Evolutionary conservation across 2,113 vertebrate species (phyloP).

Genomic region (Oncorhynchus tshawytscha): DNA sequence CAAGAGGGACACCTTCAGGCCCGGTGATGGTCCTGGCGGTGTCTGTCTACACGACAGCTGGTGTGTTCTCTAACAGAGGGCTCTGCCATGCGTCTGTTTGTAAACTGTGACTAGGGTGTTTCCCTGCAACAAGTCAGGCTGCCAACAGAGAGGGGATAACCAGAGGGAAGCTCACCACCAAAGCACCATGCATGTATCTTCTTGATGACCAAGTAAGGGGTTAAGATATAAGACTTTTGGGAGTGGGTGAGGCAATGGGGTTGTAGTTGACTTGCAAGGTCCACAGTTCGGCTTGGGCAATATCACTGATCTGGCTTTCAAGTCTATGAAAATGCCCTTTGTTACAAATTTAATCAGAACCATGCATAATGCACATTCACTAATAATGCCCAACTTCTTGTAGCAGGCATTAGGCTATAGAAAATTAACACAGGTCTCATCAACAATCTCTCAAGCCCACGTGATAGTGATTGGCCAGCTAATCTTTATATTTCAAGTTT

Average conservation of each 20-base stretch:
- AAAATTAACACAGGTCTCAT: no score
- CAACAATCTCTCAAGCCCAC: no score
- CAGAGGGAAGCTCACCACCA: neutral
- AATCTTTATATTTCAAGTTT: no score
- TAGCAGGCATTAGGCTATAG: no score
- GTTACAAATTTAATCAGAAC: no score
- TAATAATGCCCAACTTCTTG: no score
- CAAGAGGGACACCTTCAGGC: no score
- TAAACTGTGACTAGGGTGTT: constrained; percentile 2
- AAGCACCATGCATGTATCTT: no score
- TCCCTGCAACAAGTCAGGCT: neutral
- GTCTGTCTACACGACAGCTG: neutral
- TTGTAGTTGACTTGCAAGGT: neutral
- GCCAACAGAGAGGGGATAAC: neutral
- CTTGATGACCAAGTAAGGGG: neutral
- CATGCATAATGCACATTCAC: no score
- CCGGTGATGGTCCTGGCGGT: neutral
- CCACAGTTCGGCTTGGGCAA: neutral
- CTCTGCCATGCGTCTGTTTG: constrained; percentile 1
- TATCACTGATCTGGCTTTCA: no score
- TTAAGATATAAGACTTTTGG: neutral
- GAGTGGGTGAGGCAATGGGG: neutral
- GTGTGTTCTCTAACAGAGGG: neutral
- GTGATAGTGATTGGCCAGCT: no score
- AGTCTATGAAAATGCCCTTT: no score